A percentile compares a stretch with the other conserved stretches of the same genome.
phyloP scores from a whole-genome alignment of 2,797 vertebrate genomes.

The Erpetoichthys calabaricus region DNA sequence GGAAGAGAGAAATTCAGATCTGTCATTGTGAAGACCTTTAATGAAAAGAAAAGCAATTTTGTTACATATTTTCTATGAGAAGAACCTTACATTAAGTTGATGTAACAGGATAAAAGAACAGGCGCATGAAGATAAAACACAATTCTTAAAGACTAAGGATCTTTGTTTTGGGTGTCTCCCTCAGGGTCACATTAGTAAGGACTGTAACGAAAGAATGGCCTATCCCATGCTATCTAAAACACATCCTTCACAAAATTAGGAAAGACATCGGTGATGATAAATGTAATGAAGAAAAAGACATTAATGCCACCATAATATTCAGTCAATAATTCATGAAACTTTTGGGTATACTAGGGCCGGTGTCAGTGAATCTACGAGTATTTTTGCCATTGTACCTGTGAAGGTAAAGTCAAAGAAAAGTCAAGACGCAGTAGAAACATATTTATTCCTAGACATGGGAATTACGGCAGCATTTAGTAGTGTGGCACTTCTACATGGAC shows the following conservation, averaged over 20 bases:
- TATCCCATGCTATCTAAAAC: constrained; percentile 5
- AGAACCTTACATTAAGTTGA: constrained; percentile 3
- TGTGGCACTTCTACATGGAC: not conserved
- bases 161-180: constrained; percentile 7
- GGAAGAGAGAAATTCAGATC: too few species aligned
- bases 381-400: constrained; percentile 2
- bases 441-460: not conserved
- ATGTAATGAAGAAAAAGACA: too few species aligned
- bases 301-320: too few species aligned
- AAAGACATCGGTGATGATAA: too few species aligned
- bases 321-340: too few species aligned
- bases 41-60: too few species aligned
- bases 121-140: constrained; percentile 3
- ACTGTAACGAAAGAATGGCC: not conserved
- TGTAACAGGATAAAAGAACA: constrained; percentile 3
- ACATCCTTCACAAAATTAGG: too few species aligned
- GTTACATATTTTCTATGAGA: constrained; percentile 5
- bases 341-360: constrained; percentile 3
- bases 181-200: too few species aligned
- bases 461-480: too few species aligned
- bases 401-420: not conserved
- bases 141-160: constrained; percentile 1
- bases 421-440: not conserved
- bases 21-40: too few species aligned
- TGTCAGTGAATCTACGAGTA: not conserved